Evolutionary conservation across 1,140 invertebrate species (phyloP).

Genomic region (Bombus picipes): DNA sequence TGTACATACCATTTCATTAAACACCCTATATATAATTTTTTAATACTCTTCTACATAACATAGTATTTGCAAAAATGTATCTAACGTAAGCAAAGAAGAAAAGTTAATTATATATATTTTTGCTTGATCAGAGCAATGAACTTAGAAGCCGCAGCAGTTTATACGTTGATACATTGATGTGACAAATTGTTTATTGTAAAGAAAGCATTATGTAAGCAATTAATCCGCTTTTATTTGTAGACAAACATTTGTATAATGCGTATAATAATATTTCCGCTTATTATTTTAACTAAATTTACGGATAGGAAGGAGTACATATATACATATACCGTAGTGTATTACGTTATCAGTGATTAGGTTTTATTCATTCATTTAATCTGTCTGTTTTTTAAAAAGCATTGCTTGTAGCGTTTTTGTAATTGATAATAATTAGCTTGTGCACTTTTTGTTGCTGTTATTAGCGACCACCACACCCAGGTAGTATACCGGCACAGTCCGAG

Average conservation of each 20-base stretch:
- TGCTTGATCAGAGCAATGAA: neutral
- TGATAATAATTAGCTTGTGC: constrained; percentile 72
- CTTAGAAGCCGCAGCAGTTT: neutral
- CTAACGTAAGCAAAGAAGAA: neutral
- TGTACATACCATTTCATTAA: too few species aligned
- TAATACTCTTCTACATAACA: neutral
- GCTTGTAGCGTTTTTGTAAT: constrained; percentile 66
- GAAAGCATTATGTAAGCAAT: neutral
- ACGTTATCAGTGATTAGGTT: neutral
- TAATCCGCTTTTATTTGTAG: neutral
- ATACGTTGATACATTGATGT: neutral
- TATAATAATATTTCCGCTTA: neutral
- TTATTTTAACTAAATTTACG: neutral
- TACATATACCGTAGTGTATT: neutral
- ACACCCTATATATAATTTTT: too few species aligned
- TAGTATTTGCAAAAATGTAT: neutral
- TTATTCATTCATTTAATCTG: neutral
- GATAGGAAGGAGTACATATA: neutral
- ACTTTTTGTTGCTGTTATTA: constrained; percentile 74
- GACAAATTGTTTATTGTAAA: neutral
- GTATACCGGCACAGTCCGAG: constrained; percentile 53
- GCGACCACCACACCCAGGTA: constrained; percentile 66
- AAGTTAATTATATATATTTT: neutral
- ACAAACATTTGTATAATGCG: neutral
- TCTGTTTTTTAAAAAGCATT: neutral